These are phyloP conservation scores for Pemphredon lugubris DNA, from an alignment of 2,888 invertebrate species.

Conservation along the genomic window DNA sequence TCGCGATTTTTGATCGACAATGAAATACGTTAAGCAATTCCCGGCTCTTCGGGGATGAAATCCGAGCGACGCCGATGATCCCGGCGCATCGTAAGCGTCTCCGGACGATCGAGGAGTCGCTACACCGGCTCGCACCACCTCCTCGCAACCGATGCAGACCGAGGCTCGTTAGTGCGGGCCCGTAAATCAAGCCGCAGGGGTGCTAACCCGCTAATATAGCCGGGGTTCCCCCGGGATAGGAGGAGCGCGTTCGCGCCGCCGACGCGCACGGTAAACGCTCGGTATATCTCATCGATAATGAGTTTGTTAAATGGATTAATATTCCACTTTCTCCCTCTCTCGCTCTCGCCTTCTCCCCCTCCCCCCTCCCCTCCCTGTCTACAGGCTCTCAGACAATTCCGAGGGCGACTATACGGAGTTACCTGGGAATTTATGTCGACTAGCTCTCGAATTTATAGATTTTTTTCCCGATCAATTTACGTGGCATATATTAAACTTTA, in stretches of 20 bases:
- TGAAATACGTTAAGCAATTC: too few species aligned
- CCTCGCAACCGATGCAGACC: conserved; percentile 43
- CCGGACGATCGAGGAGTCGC: neutral
- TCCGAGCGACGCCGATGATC: conserved; percentile 48
- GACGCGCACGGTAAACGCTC: conserved; percentile 77
- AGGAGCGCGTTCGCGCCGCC: conserved; percentile 72
- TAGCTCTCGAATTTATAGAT: neutral
- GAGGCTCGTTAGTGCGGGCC: conserved; percentile 78
- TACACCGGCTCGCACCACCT: neutral
- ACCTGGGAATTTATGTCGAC: conserved; percentile 6
- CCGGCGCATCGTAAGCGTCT: conserved; percentile 43
- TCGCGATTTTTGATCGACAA: too few species aligned
- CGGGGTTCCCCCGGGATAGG: conserved; percentile 67
- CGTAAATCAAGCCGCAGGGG: conserved; percentile 80
- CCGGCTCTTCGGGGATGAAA: too few species aligned
- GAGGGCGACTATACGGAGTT: neutral
- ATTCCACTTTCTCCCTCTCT: conserved; percentile 62
- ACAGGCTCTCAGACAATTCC: neutral
- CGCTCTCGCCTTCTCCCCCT: conserved; percentile 14
- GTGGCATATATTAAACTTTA: too few species aligned
- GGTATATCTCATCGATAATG: conserved; percentile 79
- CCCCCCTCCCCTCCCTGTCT: neutral
- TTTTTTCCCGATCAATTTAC: neutral
- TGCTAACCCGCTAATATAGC: conserved; percentile 78
- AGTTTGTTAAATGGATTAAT: conserved; percentile 80